A percentile compares a stretch with the other conserved stretches of the same genome.
phyloP scores from a whole-genome alignment of 2,797 vertebrate species.

The Rhinichthys osculus region DNA sequence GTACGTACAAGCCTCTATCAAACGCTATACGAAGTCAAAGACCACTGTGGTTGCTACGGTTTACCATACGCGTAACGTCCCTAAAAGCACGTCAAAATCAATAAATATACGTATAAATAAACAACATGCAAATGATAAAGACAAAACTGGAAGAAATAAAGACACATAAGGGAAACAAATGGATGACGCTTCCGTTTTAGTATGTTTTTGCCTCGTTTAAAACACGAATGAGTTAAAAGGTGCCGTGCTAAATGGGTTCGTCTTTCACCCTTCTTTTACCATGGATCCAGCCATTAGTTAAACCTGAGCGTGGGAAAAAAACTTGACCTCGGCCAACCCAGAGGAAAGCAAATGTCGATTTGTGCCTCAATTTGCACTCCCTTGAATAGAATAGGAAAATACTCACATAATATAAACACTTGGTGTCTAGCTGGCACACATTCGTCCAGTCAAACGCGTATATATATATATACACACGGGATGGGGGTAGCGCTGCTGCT shows the following conservation, averaged over 20 bases:
- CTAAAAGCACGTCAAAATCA: constrained; percentile 29
- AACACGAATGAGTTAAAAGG: constrained; percentile 29
- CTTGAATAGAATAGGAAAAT: constrained; percentile 10
- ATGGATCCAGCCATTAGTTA: constrained; percentile 52
- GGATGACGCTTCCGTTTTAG: background rate
- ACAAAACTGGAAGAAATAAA: constrained; percentile 1
- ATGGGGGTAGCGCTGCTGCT: constrained; percentile 24
- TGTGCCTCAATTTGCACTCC: constrained; percentile 4
- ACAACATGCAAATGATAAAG: constrained; percentile 38
- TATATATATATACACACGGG: constrained; percentile 11
- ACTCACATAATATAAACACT: constrained; percentile 32
- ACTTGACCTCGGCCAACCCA: constrained; percentile 5
- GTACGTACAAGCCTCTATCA: constrained; percentile 4
- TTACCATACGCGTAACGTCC: constrained; percentile 1
- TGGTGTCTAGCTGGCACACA: constrained; percentile 30
- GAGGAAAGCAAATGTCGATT: constrained; percentile 2
- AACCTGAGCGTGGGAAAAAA: constrained; percentile 29
- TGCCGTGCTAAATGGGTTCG: constrained; percentile 26
- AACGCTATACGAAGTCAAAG: constrained; percentile 18
- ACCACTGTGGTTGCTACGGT: constrained; percentile 26
- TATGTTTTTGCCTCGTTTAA: background rate
- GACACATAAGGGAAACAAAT: constrained; percentile 6
- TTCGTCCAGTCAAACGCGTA: background rate
- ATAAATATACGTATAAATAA: constrained; percentile 60
- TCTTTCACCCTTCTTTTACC: constrained; percentile 25